Percentiles rank a stretch among this genome's conserved stretches.
phyloP scores from a whole-genome alignment of 2,797 vertebrate species.

The Pipistrellus nathusii region DNA sequence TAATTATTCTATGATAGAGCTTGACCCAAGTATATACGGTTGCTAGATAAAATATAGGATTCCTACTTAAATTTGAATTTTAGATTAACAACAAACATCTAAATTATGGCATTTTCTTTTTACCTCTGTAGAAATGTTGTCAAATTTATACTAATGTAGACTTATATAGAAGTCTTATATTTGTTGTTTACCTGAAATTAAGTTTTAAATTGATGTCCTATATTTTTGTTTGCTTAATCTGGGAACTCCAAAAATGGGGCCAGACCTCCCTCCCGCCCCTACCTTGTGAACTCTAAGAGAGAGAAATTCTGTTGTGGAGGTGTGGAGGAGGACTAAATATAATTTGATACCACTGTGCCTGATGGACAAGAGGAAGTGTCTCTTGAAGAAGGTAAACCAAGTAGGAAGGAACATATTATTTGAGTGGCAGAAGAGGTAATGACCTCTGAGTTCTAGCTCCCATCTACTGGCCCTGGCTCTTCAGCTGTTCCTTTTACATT shows the following conservation, averaged over 20 bases:
- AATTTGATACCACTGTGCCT: neutral
- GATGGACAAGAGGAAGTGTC: neutral
- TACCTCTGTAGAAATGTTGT: neutral
- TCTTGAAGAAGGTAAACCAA: neutral
- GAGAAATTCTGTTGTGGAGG: neutral
- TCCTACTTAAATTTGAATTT: neutral
- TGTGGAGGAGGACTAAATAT: neutral
- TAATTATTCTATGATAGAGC: neutral
- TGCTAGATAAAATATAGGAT: neutral
- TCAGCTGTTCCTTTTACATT: neutral
- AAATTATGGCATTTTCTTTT: neutral
- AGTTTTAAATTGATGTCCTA: neutral
- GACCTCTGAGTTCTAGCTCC: neutral
- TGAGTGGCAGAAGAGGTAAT: neutral
- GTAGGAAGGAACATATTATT: neutral
- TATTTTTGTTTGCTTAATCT: slow-evolving; percentile 12
- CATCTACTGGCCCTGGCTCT: neutral
- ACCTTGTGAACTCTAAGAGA: neutral
- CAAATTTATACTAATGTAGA: neutral
- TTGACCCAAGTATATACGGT: neutral
- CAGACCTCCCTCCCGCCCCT: rapidly evolving
- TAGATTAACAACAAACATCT: neutral
- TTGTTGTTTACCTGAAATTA: slow-evolving; percentile 34
- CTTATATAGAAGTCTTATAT: neutral
- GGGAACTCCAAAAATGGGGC: neutral